Evolutionary conservation across 2,888 invertebrate species (phyloP).

Genomic region (Bellardia bayeri): DNA sequence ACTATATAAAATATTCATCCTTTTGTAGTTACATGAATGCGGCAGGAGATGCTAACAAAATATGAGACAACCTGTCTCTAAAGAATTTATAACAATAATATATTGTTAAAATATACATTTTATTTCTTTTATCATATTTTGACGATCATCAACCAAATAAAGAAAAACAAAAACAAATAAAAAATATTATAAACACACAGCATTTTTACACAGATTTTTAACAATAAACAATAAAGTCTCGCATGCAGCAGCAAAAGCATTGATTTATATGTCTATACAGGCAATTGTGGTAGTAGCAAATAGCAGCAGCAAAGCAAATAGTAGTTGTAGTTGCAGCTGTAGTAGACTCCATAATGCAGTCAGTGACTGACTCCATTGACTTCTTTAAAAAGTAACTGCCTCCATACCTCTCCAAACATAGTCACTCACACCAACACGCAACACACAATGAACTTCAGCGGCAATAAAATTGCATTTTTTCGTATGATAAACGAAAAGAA

Average conservation of each 20-base stretch:
- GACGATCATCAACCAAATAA: slow-evolving; percentile 65
- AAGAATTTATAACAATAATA: slow-evolving; percentile 69
- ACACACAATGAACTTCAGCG: slow-evolving; percentile 78
- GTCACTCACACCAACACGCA: background rate
- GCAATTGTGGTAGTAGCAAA: slow-evolving; percentile 36
- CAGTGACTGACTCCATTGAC: slow-evolving; percentile 47
- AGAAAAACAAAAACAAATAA: background rate
- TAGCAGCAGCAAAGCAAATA: slow-evolving; percentile 39
- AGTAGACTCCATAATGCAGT: slow-evolving; percentile 42
- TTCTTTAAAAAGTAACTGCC: slow-evolving; percentile 35
- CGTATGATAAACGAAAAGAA: slow-evolving; percentile 14
- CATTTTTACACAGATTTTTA: slow-evolving; percentile 42
- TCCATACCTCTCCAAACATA: background rate
- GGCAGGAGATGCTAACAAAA: background rate
- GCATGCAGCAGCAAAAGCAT: slow-evolving; percentile 73
- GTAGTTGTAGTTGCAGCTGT: slow-evolving; percentile 30
- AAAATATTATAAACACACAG: slow-evolving; percentile 69
- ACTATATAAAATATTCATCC: background rate
- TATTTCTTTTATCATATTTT: slow-evolving; percentile 70
- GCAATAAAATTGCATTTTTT: slow-evolving; percentile 79
- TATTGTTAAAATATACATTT: slow-evolving; percentile 65
- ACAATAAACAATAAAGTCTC: slow-evolving; percentile 80
- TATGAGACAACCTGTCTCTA: slow-evolving; percentile 64
- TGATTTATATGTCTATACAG: slow-evolving; percentile 82
- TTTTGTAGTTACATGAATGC: background rate